Evolutionary conservation across 2,113 vertebrate species (phyloP).

Genomic region (Sorex araneus): DNA sequence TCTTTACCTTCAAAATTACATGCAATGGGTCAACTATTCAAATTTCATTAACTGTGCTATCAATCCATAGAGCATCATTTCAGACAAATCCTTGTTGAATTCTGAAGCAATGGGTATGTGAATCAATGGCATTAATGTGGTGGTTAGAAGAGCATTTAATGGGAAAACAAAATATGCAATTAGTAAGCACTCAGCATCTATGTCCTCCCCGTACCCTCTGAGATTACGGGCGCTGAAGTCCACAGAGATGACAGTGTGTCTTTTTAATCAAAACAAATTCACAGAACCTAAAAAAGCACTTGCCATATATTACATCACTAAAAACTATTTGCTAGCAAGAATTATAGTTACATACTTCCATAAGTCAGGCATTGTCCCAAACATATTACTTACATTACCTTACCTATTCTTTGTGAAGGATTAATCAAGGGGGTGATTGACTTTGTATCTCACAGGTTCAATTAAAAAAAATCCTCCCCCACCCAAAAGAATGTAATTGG

Average conservation of each 20-base stretch:
- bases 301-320: not conserved
- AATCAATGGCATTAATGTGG: not conserved
- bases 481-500: too few species aligned
- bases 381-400: not conserved
- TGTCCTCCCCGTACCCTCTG: fast-evolving
- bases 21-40: not conserved
- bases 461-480: too few species aligned
- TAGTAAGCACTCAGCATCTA: not conserved
- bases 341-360: not conserved
- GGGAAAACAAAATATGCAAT: not conserved
- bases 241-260: not conserved
- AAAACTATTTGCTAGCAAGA: not conserved
- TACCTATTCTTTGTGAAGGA: not conserved
- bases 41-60: slow-evolving; percentile 29
- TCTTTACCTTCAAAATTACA: not conserved
- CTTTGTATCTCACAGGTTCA: too few species aligned
- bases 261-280: not conserved
- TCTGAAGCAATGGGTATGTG: not conserved
- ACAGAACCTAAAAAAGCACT: not conserved
- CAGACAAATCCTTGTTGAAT: slow-evolving; percentile 22
- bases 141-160: not conserved
- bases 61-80: not conserved
- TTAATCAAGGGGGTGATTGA: not conserved
- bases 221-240: not conserved
- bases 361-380: not conserved